Percentiles rank a stretch among this genome's conserved stretches.
These are phyloP conservation scores for Gracilinanus agilis DNA, from an alignment of 2,113 vertebrate genomes.

Conservation along the genomic window DNA sequence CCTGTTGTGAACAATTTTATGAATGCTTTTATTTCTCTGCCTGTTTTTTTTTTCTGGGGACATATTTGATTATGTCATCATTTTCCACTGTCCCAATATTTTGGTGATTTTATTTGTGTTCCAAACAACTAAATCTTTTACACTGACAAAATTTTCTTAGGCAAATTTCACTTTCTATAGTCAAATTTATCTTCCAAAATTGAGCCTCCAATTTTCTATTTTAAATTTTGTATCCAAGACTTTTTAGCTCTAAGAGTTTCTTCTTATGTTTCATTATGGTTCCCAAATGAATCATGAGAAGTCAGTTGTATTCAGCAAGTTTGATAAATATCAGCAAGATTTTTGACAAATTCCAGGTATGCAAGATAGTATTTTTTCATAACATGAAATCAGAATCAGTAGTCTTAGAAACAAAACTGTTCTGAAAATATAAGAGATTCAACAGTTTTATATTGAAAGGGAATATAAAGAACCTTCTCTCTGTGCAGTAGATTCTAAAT, in stretches of 20 bases:
- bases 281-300: neutral
- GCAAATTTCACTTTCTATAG: neutral
- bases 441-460: neutral
- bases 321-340: neutral
- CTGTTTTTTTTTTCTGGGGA: neutral
- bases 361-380: neutral
- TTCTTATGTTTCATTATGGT: neutral
- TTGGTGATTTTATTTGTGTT: neutral
- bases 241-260: neutral
- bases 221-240: neutral
- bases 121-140: neutral
- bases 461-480: neutral
- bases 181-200: neutral
- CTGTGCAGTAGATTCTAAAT: neutral
- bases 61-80: neutral
- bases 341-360: neutral
- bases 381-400: neutral
- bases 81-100: neutral
- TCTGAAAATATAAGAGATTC: neutral
- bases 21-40: neutral
- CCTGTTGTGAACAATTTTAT: neutral
- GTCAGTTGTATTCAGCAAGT: neutral
- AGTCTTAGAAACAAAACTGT: neutral
- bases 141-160: too few relatives aligned
- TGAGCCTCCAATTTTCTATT: neutral